Evolutionary conservation across 2,797 vertebrate species (phyloP), one percentile per base, ranked within the genome.

Genomic region (Danio choprae): DNA sequence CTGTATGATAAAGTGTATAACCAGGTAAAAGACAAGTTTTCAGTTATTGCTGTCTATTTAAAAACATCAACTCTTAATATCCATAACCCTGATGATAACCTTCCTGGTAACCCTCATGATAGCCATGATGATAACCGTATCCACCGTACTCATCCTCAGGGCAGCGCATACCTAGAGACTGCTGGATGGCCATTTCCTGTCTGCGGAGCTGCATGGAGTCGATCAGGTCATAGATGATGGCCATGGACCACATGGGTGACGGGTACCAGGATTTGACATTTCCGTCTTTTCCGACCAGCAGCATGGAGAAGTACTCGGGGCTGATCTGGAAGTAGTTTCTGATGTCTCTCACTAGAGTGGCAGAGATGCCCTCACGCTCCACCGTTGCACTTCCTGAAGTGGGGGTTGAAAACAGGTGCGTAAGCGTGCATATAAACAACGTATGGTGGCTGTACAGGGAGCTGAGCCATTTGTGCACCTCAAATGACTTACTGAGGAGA

Each of bases 211-310:
- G 98, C 98, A 99, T 99, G 4, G 98, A 99, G 89, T 99, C 98
- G 7, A 99, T 96, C 88, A 99, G 93, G 87, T 99, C 97, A 0
- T 99, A 99, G 83, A 99, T 96, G 7, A 94, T 99, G 0, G 96
- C 97, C 98, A 99, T 98, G 62, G 97, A 98, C 96, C 96, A 99
- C 98, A 99, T 98, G 13, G 97, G 97, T 0, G 97, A 97, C 1
- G 98, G 98, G 87, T 99, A 99, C 98, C 98, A 99, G 82, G 96
- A 99, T 89, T 99, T 99, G 0, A 99, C 97, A 1, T 99, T 99
- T 74, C 98, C 96, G 0, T 99, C 98, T 89, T 99, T 99, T 71
- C 98, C 98, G 56, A 99, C 98, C 72, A 99, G 93, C 83, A 99
- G 94, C 98, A 99, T 99, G 84, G 98, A 98, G 93, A 99, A 99